phyloP scores from a whole-genome alignment of 2,113 vertebrate genomes.

The Telmatochromis sp. region DNA sequence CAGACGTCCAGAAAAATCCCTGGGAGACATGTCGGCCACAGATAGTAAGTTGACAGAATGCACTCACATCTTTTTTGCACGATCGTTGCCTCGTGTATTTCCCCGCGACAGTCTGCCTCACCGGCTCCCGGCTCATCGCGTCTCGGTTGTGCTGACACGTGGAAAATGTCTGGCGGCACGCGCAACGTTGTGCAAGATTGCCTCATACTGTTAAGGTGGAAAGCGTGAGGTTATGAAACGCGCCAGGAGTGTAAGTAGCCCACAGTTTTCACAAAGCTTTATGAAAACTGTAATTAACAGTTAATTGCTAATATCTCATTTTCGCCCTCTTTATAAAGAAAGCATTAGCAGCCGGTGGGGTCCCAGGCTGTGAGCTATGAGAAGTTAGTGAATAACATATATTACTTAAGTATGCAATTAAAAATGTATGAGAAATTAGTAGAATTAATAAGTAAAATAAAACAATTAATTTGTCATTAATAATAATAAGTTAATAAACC shows the following conservation, averaged over 20 bases:
- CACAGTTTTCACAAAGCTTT: background rate
- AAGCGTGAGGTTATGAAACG: background rate
- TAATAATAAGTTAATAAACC: background rate
- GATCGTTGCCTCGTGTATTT: background rate
- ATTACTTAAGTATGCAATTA: background rate
- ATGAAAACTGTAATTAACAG: background rate
- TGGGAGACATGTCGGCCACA: background rate
- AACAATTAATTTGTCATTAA: background rate
- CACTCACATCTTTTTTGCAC: background rate
- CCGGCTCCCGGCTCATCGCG: background rate
- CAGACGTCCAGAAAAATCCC: background rate
- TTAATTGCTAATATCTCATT: background rate
- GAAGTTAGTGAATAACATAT: background rate
- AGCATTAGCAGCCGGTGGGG: background rate
- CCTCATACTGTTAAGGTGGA: constrained; percentile 28
- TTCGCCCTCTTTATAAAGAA: background rate
- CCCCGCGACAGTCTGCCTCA: background rate
- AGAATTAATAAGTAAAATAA: background rate
- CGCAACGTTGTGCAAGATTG: constrained; percentile 48
- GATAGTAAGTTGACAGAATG: background rate
- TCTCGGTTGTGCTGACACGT: constrained; percentile 39
- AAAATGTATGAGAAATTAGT: background rate
- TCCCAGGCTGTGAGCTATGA: background rate
- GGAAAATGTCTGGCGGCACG: background rate
- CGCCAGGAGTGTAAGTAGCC: background rate